Evolutionary conservation across 2,797 vertebrate species (phyloP), one percentile per base, ranked within the genome.

Genomic region (Cheirogaleus major): DNA sequence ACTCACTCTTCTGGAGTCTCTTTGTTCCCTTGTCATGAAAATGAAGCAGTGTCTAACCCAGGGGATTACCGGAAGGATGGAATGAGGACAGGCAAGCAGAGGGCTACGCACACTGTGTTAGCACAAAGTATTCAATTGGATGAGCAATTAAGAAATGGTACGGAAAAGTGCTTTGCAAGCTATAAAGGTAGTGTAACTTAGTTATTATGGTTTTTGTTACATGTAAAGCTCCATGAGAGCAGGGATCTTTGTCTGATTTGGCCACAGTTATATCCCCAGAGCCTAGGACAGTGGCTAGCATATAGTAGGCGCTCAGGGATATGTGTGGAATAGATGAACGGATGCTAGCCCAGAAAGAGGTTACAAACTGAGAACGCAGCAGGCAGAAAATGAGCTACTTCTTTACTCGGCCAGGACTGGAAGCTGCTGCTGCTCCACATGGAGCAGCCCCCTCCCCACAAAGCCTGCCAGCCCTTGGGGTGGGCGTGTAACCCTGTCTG

Each of bases 381-480:
- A 52, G 67, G 38, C 32, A 48, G 79, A 52, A 85, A 63, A 22
- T 4, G 10, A 50, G 76, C 18, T 12, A 4, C 41, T 55, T 23
- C 45, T n/a, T 13, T 13, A 23, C 25, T 8, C 9, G 6, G 32
- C 50, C 15, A 73, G 38, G 48, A 69, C 72, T 88, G 32, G 61
- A 52, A 75, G 73, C 35, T 61, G 2, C 61, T 91, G 10, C 41
- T 35, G 35, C 0, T 38, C 45, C n/a, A 17, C 30, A 4, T 0
- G 0, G 73, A 72, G 5, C 35, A 17, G 35, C 1, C 45, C 27
- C 13, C 52, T 30, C 12, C 14, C 14, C 0, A 1, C 9, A 76
- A 52, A 67, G 4, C 57, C 70, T 35, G 23, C 18, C 52, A 41
- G 6, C 13, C 52, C 13, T 0, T 17, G 52, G 48, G 15, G 8